Conservation (phyloP, 2,113 vertebrate species). For the Montifringilla adamsi region DNA sequence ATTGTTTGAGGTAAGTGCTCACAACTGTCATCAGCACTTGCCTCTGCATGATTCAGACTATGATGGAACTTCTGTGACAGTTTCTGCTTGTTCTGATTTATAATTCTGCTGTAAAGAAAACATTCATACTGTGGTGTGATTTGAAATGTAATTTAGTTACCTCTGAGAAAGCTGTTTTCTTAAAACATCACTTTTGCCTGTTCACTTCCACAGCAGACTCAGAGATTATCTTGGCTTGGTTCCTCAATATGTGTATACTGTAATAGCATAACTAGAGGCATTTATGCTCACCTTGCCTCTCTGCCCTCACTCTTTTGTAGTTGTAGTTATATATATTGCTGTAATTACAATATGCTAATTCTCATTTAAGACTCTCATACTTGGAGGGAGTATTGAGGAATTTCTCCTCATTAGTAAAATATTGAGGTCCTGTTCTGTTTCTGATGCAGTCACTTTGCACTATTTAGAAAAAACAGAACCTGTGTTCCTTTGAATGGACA, state of each 20-base stretch:
- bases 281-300: not conserved
- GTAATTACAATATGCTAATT: not conserved
- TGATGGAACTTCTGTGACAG: not conserved
- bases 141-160: not conserved
- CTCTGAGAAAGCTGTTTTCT: not conserved
- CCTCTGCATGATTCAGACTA: not conserved
- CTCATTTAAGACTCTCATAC: not conserved
- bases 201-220: not conserved
- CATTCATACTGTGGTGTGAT: not conserved
- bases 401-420: not conserved
- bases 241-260: fast-evolving
- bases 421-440: not conserved
- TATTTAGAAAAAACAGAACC: not conserved
- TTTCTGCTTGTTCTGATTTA: not conserved
- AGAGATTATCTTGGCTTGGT: not conserved
- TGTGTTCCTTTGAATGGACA: not conserved
- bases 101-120: not conserved
- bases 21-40: not conserved
- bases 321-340: not conserved
- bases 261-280: not conserved
- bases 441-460: not conserved
- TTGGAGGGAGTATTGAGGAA: not conserved
- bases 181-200: not conserved
- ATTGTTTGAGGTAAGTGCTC: slow-evolving; percentile 50
- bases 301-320: not conserved